Evolutionary conservation across 2,888 invertebrate species (phyloP).

Genomic region (Idaea straminata): DNA sequence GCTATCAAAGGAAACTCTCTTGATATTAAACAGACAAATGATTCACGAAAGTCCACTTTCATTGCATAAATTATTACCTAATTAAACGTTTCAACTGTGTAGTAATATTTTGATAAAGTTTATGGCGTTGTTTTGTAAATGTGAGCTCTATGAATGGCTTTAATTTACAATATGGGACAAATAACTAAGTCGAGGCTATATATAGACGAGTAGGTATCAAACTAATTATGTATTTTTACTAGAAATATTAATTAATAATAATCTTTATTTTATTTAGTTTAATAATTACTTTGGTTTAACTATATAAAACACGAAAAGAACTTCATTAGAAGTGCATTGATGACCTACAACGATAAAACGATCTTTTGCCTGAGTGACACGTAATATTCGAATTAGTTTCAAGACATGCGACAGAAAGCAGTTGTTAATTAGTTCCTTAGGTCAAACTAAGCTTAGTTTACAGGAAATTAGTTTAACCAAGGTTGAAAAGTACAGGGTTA

Average conservation of each 20-base stretch:
- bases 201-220: not conserved
- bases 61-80: not conserved
- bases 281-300: not conserved
- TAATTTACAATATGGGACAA: conserved; percentile 4
- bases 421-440: not conserved
- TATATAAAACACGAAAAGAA: conserved; percentile 7
- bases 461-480: not conserved
- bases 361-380: conserved; percentile 28
- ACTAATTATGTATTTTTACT: not conserved
- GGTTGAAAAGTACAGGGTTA: not conserved
- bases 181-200: conserved; percentile 11
- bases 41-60: not conserved
- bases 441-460: not conserved
- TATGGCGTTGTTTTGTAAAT: not conserved
- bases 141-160: not conserved
- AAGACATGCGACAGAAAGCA: not conserved
- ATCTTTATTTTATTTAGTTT: not conserved
- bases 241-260: not conserved
- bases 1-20: not conserved
- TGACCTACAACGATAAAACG: conserved; percentile 49
- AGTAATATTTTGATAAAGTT: not conserved
- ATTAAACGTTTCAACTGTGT: not conserved
- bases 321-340: conserved; percentile 30
- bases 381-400: not conserved
- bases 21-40: not conserved